Percentiles rank a stretch among this genome's conserved stretches.
phyloP scores from a whole-genome alignment of 1,140 invertebrate genomes.

The Lanistes nyassanus region DNA sequence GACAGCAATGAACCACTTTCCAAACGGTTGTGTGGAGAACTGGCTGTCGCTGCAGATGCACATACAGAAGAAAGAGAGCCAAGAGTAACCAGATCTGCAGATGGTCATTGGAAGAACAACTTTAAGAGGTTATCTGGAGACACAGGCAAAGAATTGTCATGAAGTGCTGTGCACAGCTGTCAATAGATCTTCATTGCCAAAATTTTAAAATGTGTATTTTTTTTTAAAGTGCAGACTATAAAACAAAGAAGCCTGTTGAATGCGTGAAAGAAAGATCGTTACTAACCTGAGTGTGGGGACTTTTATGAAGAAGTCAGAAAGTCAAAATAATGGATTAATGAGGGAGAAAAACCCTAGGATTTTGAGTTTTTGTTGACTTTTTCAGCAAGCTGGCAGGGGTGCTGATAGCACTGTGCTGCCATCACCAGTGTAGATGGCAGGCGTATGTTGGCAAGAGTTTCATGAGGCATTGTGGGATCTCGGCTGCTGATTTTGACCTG shows the following conservation, averaged over 20 bases:
- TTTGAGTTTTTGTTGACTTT: slow-evolving; percentile 23
- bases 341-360: no score
- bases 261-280: not conserved
- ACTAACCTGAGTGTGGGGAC: not conserved
- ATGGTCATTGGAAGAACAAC: no score
- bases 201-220: not conserved
- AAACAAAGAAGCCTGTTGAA: not conserved
- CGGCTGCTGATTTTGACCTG: slow-evolving; percentile 76
- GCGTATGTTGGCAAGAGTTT: slow-evolving; percentile 75
- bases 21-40: no score
- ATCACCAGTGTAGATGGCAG: slow-evolving; percentile 81
- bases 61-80: no score
- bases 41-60: no score
- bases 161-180: no score
- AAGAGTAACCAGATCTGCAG: no score
- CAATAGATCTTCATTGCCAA: no score
- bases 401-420: slow-evolving; percentile 86
- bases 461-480: slow-evolving; percentile 71
- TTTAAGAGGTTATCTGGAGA: no score
- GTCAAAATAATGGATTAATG: not conserved
- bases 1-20: no score
- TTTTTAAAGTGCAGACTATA: not conserved
- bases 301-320: not conserved
- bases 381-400: slow-evolving; percentile 68
- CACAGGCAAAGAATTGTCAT: no score